These are phyloP conservation scores for Cremastinae sp. DNA, from an alignment of 2,888 invertebrate species.

Conservation along the genomic window DNA sequence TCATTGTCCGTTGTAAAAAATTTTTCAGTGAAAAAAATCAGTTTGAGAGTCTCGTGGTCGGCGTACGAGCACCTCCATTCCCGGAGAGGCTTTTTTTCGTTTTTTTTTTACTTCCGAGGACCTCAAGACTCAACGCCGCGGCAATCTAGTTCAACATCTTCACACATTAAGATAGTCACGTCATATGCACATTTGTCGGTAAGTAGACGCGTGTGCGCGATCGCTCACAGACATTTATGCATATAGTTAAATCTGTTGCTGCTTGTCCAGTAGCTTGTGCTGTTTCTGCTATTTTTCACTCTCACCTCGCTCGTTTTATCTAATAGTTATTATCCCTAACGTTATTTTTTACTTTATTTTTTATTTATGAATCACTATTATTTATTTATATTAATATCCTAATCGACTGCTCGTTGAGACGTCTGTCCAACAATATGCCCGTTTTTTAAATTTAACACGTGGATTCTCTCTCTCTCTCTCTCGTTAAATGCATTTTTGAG, in stretches of 20 bases:
- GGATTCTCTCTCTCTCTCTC: slow-evolving; percentile 43
- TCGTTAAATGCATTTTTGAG: slow-evolving; percentile 5
- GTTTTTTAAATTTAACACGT: slow-evolving; percentile 52
- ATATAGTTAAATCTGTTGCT: slow-evolving; percentile 33
- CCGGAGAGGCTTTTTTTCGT: slow-evolving; percentile 70
- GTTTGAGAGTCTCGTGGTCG: slow-evolving; percentile 60
- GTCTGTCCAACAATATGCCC: slow-evolving; percentile 69
- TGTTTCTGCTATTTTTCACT: slow-evolving; percentile 46
- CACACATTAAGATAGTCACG: slow-evolving; percentile 76
- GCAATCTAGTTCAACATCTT: slow-evolving; percentile 76
- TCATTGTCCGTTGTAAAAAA: slow-evolving; percentile 26
- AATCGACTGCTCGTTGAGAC: slow-evolving; percentile 75
- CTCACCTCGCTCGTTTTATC: slow-evolving; percentile 48
- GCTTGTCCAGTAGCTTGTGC: slow-evolving; percentile 52
- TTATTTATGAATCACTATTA: slow-evolving; percentile 72
- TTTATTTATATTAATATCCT: slow-evolving; percentile 73
- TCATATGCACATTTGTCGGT: slow-evolving; percentile 25
- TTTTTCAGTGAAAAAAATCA: slow-evolving; percentile 31
- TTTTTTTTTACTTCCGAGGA: slow-evolving; percentile 64
- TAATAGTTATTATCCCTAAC: slow-evolving; percentile 60
- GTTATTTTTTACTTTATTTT: slow-evolving; percentile 25
- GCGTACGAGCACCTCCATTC: slow-evolving; percentile 69
- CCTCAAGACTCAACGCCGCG: slow-evolving; percentile 73
- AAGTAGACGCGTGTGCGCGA: no score
- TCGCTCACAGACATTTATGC: neutral